Evolutionary conservation across 53 echinoderm and acorn worm genomes (phyloP).

Genomic region (Crossaster papposus): DNA sequence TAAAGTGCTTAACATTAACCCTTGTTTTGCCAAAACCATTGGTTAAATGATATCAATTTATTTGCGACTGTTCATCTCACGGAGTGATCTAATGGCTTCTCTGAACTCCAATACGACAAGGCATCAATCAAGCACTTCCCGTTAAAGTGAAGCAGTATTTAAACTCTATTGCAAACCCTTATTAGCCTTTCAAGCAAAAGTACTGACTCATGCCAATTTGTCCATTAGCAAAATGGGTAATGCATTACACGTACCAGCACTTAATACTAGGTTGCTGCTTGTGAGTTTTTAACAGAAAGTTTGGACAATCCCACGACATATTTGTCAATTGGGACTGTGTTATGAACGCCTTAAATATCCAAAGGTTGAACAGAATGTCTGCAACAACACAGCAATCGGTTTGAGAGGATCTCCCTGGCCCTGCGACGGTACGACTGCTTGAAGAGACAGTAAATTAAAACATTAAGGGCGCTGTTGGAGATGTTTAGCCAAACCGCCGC

Average conservation of each 20-base stretch:
- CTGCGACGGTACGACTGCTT: neutral
- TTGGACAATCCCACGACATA: no score
- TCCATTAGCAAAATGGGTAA: neutral
- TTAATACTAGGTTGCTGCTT: no score
- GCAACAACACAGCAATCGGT: neutral
- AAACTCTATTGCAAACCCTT: neutral
- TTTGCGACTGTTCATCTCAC: no score
- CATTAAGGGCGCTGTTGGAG: neutral
- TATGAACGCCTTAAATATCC: neutral
- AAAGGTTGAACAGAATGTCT: neutral
- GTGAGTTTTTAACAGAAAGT: no score
- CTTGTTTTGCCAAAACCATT: no score
- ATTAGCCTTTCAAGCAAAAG: neutral
- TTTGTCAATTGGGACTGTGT: neutral
- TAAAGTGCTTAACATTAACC: no score
- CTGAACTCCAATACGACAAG: no score
- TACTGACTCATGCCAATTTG: neutral
- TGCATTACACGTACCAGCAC: no score
- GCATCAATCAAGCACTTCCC: neutral
- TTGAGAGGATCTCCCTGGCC: neutral
- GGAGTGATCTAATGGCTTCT: no score
- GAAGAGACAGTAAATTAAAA: slow-evolving; percentile 15
- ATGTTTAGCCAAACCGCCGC: neutral
- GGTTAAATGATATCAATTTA: no score
- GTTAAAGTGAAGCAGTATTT: neutral